Conservation (phyloP, 2,888 invertebrate genomes). For the Ditula angustiorana region DNA sequence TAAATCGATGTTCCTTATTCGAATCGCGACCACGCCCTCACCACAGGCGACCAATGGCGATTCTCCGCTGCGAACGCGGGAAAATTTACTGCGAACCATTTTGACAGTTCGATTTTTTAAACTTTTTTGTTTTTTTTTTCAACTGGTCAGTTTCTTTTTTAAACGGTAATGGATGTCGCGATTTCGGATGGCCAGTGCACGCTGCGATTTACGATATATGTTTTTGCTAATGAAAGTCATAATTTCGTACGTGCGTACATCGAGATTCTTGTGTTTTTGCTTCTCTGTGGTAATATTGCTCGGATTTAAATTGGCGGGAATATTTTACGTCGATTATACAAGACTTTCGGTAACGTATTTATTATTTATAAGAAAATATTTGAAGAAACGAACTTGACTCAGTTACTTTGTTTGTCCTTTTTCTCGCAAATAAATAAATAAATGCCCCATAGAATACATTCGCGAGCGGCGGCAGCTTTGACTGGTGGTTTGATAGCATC, state of each 20-base stretch:
- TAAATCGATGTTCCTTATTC: slow-evolving; percentile 73
- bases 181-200: slow-evolving; percentile 70
- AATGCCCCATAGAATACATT: slow-evolving; percentile 37
- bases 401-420: slow-evolving; percentile 24
- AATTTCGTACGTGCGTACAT: slow-evolving; percentile 51
- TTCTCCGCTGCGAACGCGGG: slow-evolving; percentile 60
- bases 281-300: slow-evolving; percentile 40
- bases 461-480: slow-evolving; percentile 52
- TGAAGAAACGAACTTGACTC: slow-evolving; percentile 24
- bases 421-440: slow-evolving; percentile 34
- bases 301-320: slow-evolving; percentile 34
- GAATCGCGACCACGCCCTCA: slow-evolving; percentile 72
- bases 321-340: slow-evolving; percentile 20
- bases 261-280: slow-evolving; percentile 43
- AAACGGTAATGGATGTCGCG: slow-evolving; percentile 67
- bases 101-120: slow-evolving; percentile 82
- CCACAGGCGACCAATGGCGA: slow-evolving; percentile 63
- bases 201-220: slow-evolving; percentile 73
- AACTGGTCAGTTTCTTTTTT: slow-evolving; percentile 65
- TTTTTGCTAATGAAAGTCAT: slow-evolving; percentile 75
- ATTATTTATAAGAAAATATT: slow-evolving; percentile 38
- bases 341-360: slow-evolving; percentile 31
- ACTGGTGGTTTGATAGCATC: slow-evolving; percentile 44
- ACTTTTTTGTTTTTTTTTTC: slow-evolving; percentile 60
- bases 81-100: slow-evolving; percentile 81